These are phyloP conservation scores for Drosophila birchii DNA, from an alignment of 2,888 invertebrate genomes.

Conservation along the genomic window DNA sequence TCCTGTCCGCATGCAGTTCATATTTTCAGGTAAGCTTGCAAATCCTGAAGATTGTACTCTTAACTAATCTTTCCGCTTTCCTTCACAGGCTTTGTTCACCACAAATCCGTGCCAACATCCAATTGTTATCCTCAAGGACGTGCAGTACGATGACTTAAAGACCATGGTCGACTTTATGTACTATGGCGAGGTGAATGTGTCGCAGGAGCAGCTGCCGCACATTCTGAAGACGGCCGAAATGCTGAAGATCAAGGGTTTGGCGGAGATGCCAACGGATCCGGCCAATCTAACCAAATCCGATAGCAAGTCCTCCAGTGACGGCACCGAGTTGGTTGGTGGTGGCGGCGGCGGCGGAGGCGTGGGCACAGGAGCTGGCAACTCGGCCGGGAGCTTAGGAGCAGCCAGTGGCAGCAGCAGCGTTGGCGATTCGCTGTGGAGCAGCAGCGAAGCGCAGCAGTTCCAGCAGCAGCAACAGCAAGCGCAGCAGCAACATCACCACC, in stretches of 20 bases:
- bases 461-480: conserved; percentile 87
- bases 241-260: conserved; percentile 94
- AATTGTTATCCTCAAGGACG: conserved; percentile 95
- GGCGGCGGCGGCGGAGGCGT: conserved; percentile 55
- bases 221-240: conserved; percentile 93
- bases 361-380: conserved; percentile 78
- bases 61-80: conserved; percentile 57
- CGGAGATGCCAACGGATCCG: conserved; percentile 93
- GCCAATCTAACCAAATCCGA: conserved; percentile 90
- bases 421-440: conserved; percentile 86
- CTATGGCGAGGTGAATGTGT: conserved; percentile 95
- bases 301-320: conserved; percentile 86
- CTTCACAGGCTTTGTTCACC: conserved; percentile 90
- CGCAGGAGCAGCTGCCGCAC: conserved; percentile 93
- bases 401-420: conserved; percentile 78
- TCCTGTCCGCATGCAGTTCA: conserved; percentile 95
- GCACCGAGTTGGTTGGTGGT: conserved; percentile 85
- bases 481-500: conserved; percentile 86
- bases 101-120: conserved; percentile 95
- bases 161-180: conserved; percentile 97
- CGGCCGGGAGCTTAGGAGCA: conserved; percentile 68
- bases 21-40: conserved; percentile 91
- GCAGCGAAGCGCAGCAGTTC: conserved; percentile 85
- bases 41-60: background rate
- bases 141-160: conserved; percentile 92